Evolutionary conservation across 2,113 vertebrate genomes (phyloP).

Genomic region (Gnathonemus echidnorhynchus): DNA sequence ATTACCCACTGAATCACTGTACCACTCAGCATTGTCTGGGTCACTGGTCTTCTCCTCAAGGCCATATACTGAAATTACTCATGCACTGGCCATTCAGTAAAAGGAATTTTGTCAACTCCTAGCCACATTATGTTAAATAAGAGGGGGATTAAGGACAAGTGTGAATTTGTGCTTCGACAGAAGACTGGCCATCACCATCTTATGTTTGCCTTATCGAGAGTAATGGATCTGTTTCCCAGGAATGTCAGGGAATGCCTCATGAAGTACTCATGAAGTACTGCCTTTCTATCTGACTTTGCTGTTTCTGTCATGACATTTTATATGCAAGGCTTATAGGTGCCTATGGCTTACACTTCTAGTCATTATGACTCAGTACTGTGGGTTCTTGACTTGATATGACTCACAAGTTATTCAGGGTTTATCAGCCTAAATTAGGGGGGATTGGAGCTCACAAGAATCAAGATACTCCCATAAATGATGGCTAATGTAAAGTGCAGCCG

Average conservation of each 20-base stretch:
- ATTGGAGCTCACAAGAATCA: background rate
- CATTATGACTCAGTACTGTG: background rate
- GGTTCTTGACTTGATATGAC: background rate
- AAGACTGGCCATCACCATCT: background rate
- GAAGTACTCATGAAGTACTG: background rate
- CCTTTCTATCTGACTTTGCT: background rate
- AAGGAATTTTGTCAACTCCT: too few relatives aligned
- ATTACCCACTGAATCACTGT: too few relatives aligned
- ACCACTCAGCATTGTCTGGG: too few relatives aligned
- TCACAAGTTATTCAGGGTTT: too few relatives aligned
- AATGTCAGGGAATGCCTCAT: background rate
- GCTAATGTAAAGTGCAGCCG: background rate
- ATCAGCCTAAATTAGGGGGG: too few relatives aligned
- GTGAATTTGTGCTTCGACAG: background rate
- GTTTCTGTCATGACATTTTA: background rate
- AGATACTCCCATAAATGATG: background rate
- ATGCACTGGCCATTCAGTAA: too few relatives aligned
- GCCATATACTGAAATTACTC: too few relatives aligned
- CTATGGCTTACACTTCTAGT: background rate
- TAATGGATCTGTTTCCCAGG: background rate
- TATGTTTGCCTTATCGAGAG: background rate
- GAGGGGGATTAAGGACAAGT: background rate
- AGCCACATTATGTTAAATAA: background rate
- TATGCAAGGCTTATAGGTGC: background rate
- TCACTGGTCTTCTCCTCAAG: too few relatives aligned